phyloP scores from a whole-genome alignment of 2,888 invertebrate species.

The Amiota communis region DNA sequence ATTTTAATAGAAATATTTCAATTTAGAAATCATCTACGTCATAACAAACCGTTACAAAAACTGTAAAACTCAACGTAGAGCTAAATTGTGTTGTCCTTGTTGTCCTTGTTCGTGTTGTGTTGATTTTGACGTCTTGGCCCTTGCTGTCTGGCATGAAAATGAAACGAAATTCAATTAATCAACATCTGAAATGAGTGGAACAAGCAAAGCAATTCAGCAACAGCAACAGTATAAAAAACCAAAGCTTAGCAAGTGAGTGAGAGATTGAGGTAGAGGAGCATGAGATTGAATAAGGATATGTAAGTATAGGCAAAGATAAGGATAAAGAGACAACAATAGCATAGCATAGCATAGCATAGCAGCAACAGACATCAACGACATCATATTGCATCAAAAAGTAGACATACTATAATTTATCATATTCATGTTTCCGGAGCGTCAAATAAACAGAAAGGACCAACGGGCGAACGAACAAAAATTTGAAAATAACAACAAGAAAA shows the following conservation, averaged over 20 bases:
- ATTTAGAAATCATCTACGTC: constrained; percentile 52
- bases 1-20: constrained; percentile 52
- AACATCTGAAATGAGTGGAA: constrained; percentile 43
- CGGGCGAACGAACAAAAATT: not conserved
- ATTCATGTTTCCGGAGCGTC: constrained; percentile 36
- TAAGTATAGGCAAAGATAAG: too few relatives aligned
- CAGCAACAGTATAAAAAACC: not conserved
- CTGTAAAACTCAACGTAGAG: not conserved
- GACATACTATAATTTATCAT: constrained; percentile 61
- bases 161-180: constrained; percentile 61
- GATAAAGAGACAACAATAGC: constrained; percentile 28
- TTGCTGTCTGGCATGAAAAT: constrained; percentile 39
- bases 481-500: not conserved
- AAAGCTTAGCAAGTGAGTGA: not conserved
- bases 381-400: constrained; percentile 61
- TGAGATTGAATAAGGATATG: not conserved
- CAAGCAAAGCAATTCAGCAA: constrained; percentile 11
- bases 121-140: not conserved
- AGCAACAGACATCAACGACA: constrained; percentile 41
- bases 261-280: not conserved
- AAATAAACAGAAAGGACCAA: constrained; percentile 18
- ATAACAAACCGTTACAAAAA: constrained; percentile 53
- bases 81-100: not conserved
- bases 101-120: too few relatives aligned
- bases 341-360: constrained; percentile 34